A percentile compares a stretch with the other conserved stretches of the same genome.
Conservation (phyloP, 2,888 invertebrate genomes). For the Onchidella celtica region DNA sequence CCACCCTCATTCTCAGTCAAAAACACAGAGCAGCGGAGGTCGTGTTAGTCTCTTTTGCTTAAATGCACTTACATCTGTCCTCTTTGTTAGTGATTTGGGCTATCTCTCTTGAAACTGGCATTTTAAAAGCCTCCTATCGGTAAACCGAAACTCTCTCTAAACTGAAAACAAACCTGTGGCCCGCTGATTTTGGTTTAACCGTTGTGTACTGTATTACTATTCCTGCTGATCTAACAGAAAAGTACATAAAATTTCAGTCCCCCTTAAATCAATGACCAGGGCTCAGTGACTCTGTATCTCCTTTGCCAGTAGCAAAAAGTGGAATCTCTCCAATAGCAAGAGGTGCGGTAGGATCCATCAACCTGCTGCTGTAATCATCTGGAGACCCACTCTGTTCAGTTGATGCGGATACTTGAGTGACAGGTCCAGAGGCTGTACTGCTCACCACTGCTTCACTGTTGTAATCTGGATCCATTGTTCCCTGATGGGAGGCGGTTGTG, state of each 20-base stretch:
- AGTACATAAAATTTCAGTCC: not conserved
- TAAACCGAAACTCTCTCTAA: too few relatives aligned
- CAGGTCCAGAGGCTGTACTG: not conserved
- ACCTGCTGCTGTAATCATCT: not conserved
- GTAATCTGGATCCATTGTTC: not conserved
- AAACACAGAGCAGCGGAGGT: too few relatives aligned
- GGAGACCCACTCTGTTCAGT: not conserved
- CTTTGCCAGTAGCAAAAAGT: slow-evolving; percentile 31
- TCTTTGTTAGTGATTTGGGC: too few relatives aligned
- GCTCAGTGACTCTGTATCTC: slow-evolving; percentile 22
- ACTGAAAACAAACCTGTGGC: too few relatives aligned
- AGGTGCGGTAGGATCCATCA: slow-evolving; percentile 33
- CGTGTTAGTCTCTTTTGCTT: too few relatives aligned
- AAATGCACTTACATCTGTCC: too few relatives aligned
- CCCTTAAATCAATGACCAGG: not conserved
- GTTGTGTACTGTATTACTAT: too few relatives aligned
- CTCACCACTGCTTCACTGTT: not conserved
- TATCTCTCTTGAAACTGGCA: too few relatives aligned
- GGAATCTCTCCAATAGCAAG: slow-evolving; percentile 24
- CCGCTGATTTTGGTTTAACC: too few relatives aligned
- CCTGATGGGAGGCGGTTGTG: not conserved
- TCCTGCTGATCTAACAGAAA: too few relatives aligned
- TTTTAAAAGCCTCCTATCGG: too few relatives aligned
- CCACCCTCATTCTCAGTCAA: too few relatives aligned
- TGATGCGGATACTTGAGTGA: not conserved